phyloP scores from a whole-genome alignment of 1,140 invertebrate genomes.

The Meloidogyne chitwoodi region DNA sequence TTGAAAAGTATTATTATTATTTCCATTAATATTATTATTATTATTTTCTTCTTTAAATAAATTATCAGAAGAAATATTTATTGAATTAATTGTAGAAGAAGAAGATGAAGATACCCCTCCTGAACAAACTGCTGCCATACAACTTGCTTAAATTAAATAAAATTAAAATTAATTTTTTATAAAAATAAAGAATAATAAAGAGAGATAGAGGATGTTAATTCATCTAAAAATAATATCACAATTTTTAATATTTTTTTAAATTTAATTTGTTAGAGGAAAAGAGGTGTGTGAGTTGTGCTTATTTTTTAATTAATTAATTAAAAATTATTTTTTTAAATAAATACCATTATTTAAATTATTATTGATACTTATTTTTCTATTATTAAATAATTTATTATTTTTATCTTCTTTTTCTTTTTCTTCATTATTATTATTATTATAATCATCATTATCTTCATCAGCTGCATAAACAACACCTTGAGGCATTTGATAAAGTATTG shows the following conservation, averaged over 20 bases:
- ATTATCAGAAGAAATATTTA: background rate
- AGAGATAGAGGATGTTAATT: background rate
- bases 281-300: too few relatives aligned
- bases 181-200: background rate
- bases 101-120: background rate
- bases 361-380: background rate
- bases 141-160: conserved; percentile 6
- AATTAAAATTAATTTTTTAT: background rate
- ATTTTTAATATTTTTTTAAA: too few relatives aligned
- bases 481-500: conserved; percentile 33
- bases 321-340: too few relatives aligned
- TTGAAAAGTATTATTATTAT: conserved; percentile 16
- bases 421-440: too few relatives aligned
- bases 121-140: conserved; percentile 12
- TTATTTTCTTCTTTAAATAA: background rate
- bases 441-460: background rate
- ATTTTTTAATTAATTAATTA: background rate
- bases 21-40: background rate
- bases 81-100: background rate
- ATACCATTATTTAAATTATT: background rate
- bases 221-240: too few relatives aligned
- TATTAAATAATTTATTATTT: background rate
- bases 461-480: conserved; percentile 30
- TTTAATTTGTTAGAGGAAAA: background rate
- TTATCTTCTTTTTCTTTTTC: background rate